Conservation (phyloP, 2,797 vertebrate species). For the Craterocephalus amniculus region DNA sequence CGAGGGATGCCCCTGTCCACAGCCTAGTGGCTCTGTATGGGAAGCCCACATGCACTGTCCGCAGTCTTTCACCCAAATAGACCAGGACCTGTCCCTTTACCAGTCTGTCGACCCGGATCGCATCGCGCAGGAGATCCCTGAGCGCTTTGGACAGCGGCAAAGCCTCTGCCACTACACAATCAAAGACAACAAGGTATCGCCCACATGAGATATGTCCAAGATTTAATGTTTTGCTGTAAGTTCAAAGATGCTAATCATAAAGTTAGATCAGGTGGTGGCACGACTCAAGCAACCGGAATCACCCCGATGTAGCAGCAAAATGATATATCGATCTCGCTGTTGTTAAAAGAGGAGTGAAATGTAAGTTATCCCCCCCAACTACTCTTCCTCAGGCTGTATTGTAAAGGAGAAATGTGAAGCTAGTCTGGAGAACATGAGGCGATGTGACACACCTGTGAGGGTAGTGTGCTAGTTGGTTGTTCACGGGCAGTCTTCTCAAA, state of each 20-base stretch:
- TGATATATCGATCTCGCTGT: background rate
- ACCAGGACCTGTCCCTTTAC: constrained; percentile 87
- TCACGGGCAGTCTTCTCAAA: constrained; percentile 31
- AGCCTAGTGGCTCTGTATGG: constrained; percentile 85
- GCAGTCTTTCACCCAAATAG: constrained; percentile 88
- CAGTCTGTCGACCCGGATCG: constrained; percentile 87
- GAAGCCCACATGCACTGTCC: constrained; percentile 91
- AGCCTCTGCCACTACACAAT: constrained; percentile 97
- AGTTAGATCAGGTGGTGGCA: background rate
- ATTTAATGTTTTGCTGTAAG: background rate
- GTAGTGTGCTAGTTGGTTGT: constrained; percentile 20
- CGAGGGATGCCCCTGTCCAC: constrained; percentile 93
- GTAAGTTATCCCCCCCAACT: background rate
- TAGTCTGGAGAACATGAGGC: constrained; percentile 21
- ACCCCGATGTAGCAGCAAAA: background rate
- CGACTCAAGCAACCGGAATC: background rate
- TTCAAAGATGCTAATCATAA: background rate
- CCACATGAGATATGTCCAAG: background rate
- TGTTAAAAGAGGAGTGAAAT: background rate
- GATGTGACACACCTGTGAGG: constrained; percentile 32
- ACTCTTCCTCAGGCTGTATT: background rate
- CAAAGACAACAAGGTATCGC: constrained; percentile 92
- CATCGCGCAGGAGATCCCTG: constrained; percentile 90
- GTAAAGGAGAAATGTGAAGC: constrained; percentile 22
- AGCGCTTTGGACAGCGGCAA: constrained; percentile 93